A percentile compares a stretch with the other conserved stretches of the same genome.
Evolutionary conservation across 2,797 vertebrate species (phyloP).

Genomic region (Typhlichthys subterraneus): DNA sequence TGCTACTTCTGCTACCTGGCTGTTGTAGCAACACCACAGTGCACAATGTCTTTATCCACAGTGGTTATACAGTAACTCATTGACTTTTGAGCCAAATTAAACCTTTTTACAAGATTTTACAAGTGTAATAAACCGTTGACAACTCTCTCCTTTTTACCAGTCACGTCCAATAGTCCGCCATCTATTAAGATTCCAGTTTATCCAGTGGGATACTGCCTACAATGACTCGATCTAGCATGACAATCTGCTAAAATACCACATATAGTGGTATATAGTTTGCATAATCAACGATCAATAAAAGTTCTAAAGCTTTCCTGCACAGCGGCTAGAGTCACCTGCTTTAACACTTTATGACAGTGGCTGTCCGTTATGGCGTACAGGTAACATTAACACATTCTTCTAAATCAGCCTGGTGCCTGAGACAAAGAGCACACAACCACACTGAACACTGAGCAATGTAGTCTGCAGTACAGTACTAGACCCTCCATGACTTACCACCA

Average conservation of each 20-base stretch:
- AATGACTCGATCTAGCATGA: too few relatives aligned
- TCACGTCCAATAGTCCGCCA: slow-evolving; percentile 45
- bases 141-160: slow-evolving; percentile 3
- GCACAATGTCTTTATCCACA: slow-evolving; percentile 10
- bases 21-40: slow-evolving; percentile 5
- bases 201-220: too few relatives aligned
- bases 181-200: too few relatives aligned
- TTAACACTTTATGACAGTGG: slow-evolving; percentile 25
- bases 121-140: slow-evolving; percentile 29
- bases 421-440: background rate
- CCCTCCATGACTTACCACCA: slow-evolving; percentile 82
- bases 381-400: background rate
- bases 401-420: background rate
- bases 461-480: background rate
- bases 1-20: slow-evolving; percentile 16
- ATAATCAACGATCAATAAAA: slow-evolving; percentile 8
- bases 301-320: background rate
- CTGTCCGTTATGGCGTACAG: slow-evolving; percentile 28
- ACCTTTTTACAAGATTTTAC: slow-evolving; percentile 47
- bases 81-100: slow-evolving; percentile 67
- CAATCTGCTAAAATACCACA: too few relatives aligned
- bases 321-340: slow-evolving; percentile 55
- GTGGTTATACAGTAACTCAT: background rate
- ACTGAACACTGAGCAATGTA: background rate
- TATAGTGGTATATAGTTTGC: background rate